Percentiles rank a stretch among this genome's conserved stretches.
These are phyloP conservation scores for Cotesia vestalis DNA, from an alignment of 1,140 invertebrate species.

Conservation along the genomic window DNA sequence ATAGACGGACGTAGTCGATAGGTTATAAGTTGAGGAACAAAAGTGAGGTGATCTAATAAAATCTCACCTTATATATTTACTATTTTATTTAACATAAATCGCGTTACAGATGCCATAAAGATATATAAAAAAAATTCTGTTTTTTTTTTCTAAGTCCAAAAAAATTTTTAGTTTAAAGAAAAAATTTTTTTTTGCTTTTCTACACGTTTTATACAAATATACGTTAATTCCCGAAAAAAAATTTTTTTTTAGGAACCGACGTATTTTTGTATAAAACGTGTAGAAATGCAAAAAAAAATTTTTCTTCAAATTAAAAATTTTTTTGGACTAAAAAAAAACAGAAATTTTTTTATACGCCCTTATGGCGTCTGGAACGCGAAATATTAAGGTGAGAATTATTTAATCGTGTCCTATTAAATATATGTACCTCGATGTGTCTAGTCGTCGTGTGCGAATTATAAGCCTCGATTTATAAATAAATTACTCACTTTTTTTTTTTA, in stretches of 20 bases:
- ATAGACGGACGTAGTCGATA: slow-evolving; percentile 1
- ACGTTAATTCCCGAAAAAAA: too few relatives aligned
- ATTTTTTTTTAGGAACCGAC: too few relatives aligned
- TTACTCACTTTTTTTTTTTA: background rate
- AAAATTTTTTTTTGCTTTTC: too few relatives aligned
- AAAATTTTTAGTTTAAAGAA: too few relatives aligned
- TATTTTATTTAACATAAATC: too few relatives aligned
- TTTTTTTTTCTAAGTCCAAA: too few relatives aligned
- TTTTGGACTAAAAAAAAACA: too few relatives aligned
- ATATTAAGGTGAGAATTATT: slow-evolving; percentile 21
- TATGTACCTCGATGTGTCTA: slow-evolving; percentile 62
- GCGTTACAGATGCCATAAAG: too few relatives aligned
- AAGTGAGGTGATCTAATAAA: background rate
- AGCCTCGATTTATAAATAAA: slow-evolving; percentile 27
- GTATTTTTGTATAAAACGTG: too few relatives aligned
- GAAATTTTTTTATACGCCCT: background rate
- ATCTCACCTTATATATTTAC: background rate
- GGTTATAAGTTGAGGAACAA: background rate
- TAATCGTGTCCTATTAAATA: slow-evolving; percentile 55
- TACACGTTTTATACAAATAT: too few relatives aligned
- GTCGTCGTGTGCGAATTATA: slow-evolving; percentile 49
- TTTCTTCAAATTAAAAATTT: too few relatives aligned
- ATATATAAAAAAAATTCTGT: background rate
- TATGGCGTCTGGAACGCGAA: slow-evolving; percentile 24
- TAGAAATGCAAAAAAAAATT: too few relatives aligned